Evolutionary conservation across 2,113 vertebrate genomes (phyloP).

Genomic region (Tichodroma muraria): DNA sequence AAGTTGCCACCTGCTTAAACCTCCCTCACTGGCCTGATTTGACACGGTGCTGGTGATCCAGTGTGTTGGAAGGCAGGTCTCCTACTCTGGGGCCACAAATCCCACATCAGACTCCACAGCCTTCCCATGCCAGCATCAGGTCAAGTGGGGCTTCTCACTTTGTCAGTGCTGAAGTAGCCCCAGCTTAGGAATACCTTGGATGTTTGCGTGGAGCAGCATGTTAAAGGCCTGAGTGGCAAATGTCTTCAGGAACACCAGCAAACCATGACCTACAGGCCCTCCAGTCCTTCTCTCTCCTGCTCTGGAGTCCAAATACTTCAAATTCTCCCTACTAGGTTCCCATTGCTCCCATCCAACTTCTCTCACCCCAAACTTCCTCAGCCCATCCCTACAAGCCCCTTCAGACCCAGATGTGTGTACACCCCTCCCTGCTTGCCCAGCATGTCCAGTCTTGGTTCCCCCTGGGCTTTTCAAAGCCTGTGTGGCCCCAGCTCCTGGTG

Average conservation of each 20-base stretch:
- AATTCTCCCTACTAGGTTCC: background rate
- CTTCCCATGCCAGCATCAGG: background rate
- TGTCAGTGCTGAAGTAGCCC: accelerated
- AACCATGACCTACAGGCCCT: background rate
- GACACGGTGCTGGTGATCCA: background rate
- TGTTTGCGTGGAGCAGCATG: accelerated
- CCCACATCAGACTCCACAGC: background rate
- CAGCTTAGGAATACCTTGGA: background rate
- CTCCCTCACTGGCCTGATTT: accelerated
- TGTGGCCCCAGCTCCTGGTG: accelerated
- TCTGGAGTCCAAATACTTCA: background rate
- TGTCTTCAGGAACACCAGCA: background rate
- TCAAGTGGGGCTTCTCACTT: background rate
- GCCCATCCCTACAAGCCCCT: background rate
- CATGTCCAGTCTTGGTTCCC: background rate
- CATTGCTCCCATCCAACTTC: background rate
- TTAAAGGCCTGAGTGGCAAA: background rate
- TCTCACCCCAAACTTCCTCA: background rate
- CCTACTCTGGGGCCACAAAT: background rate
- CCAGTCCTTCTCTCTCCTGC: background rate
- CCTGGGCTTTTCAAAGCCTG: background rate
- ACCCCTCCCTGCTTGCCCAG: background rate
- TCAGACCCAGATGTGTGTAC: background rate
- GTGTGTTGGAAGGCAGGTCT: background rate
- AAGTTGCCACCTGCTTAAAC: background rate